Base-by-base conservation (phyloP, 2,888 invertebrate species). In the Nomada ruficornis region DNA sequence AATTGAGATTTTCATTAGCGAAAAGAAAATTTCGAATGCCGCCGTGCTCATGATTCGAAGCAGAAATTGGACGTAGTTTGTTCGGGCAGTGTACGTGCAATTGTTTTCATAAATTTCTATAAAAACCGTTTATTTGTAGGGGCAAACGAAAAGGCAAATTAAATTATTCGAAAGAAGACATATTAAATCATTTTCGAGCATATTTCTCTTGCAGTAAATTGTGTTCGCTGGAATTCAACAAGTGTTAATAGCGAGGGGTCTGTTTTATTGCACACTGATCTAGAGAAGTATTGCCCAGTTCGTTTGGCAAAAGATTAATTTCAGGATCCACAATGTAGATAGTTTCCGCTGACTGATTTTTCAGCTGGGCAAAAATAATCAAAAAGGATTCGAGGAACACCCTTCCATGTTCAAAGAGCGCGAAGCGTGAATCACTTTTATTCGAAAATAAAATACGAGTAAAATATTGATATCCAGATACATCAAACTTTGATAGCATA, bases 251-350 rank as follows among this genome's bases (percentile, higher is more conserved):
- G 81, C 75, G 47, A 76, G 63, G 69, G 67, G 68, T 59, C 62
- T 76, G 67, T 81, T 84, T 84, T 81, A 76, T 78, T 72, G 80
- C 72, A 42, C 59, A 20, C 77, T 55, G 62, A 69, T 76, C 70
- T 60, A 59, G 72, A 80, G 72, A 75, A 70, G 54, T 83, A 78
- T 85, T 84, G 68, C 59, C 63, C 57, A 73, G 84, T 78, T 84
- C 70, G 47, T 54, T 70, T 67, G 84, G 81, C 81, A 84, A 81
- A 81, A 84, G 20, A 36, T 68, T 55, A 55, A 68, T 68, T 68
- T 68, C 68, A 23, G 11, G 55, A 18, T 23, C 15, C 10, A 18
- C 20, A 18, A 55, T 68, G 36, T 23, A 36, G 11, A 55, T 23
- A 1, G 11, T 18, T 68, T 23, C 13, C 18, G 4, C 42, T 18